Evolutionary conservation across 2,888 invertebrate genomes (phyloP), one percentile per base, ranked within the genome.

Genomic region (Linyphia triangularis): DNA sequence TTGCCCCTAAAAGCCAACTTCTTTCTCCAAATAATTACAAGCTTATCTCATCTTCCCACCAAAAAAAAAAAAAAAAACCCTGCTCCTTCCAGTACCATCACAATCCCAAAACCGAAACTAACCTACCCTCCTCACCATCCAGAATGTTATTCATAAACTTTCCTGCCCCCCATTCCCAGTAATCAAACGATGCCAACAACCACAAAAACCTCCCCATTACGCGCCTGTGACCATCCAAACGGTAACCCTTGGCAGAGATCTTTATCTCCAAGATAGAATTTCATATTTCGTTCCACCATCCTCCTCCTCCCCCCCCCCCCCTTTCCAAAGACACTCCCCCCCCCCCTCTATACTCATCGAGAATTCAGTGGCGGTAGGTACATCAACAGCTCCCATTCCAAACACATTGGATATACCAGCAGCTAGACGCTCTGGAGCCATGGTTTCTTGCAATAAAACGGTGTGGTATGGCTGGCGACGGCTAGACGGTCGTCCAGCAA

Each of bases 311-410:
- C 33, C 9, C 24, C 19, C 59, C 19, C 40, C 13, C 10, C 59
- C 28, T 16, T 40, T 40, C 24, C n/a, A n/a, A 40, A 40, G 37
- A 24, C 33, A 37, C 33, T 16, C 13, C 28, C 69, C 6, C 5
- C 81, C 19, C 67, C 24, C 63, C 30, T 26, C 33, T 2, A 22
- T 37, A 43, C 70, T 85, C 85, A 69, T 70, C 40, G 33, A 40
- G 61, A 70, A 78, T 75, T 84, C 82, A 82, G 72, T 40, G 72
- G 72, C 82, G 43, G 72, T 77, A 86, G 85, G 86, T 81, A 57
- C 79, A 86, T 86, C 86, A 86, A 81, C 86, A 86, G 75, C 77
- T 72, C 70, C 72, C 65, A 85, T 85, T 79, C 72, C n/a, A 61
- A 28, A 75, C 84, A 84, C 77, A 85, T 75, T 84, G 84, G 57